phyloP scores from a whole-genome alignment of 2,113 vertebrate genomes.

The Chlorodrepanis virens region DNA sequence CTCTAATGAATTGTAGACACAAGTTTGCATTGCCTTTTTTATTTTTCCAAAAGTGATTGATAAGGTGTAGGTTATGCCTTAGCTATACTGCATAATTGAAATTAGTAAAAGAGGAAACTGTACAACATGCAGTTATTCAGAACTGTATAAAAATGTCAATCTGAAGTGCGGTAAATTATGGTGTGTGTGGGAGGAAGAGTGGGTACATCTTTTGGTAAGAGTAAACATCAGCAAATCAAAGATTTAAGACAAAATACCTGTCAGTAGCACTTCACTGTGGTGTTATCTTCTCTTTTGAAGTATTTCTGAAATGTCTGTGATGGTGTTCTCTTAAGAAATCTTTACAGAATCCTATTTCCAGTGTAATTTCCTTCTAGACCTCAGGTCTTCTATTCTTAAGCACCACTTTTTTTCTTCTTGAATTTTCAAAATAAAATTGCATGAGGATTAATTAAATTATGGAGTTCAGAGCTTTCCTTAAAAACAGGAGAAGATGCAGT shows the following conservation, averaged over 20 bases:
- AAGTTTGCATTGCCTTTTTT: constrained; percentile 11
- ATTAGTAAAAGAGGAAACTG: background rate
- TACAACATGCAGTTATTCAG: background rate
- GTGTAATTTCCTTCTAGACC: background rate
- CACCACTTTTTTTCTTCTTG: background rate
- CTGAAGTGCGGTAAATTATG: background rate
- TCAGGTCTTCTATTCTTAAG: background rate
- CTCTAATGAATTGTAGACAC: constrained; percentile 43
- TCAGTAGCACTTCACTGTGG: background rate
- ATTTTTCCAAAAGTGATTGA: background rate
- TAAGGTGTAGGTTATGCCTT: background rate
- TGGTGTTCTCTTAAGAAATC: background rate
- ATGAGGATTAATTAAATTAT: rapidly evolving
- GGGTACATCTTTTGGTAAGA: background rate
- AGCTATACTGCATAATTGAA: background rate
- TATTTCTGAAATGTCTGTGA: background rate
- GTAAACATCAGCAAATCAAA: background rate
- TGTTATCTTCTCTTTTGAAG: background rate
- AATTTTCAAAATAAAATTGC: background rate
- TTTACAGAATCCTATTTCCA: background rate
- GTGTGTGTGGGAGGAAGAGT: background rate
- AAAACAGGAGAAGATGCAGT: background rate
- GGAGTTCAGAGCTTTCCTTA: background rate
- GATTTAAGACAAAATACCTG: background rate
- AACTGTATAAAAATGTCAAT: background rate